Evolutionary conservation across 2,797 vertebrate genomes (phyloP).

Genomic region (Falco naumanni): DNA sequence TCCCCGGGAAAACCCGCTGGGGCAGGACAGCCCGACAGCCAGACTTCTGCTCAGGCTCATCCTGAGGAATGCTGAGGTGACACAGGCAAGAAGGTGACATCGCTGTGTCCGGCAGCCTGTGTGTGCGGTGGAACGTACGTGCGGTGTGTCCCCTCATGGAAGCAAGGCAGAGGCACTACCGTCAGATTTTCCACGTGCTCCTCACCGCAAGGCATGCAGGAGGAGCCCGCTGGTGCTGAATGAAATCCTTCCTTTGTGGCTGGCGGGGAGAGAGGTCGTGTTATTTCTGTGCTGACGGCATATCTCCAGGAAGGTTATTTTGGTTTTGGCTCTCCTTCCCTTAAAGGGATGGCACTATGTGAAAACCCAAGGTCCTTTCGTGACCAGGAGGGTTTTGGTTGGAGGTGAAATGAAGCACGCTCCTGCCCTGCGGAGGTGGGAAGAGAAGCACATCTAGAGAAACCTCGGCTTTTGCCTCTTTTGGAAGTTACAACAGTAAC

Average conservation of each 20-base stretch:
- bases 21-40: background rate
- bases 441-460: background rate
- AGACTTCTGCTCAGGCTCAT: background rate
- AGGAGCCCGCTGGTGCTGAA: background rate
- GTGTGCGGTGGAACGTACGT: background rate
- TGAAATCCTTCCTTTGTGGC: background rate
- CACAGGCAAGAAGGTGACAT: background rate
- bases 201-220: background rate
- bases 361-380: background rate
- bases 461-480: background rate
- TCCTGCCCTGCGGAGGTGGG: background rate
- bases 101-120: accelerated
- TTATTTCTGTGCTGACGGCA: background rate
- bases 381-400: background rate
- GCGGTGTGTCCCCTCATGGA: background rate
- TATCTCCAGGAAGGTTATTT: background rate
- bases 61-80: background rate
- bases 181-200: background rate
- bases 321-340: background rate
- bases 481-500: background rate
- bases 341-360: background rate
- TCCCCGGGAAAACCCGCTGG: background rate
- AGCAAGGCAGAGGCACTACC: background rate
- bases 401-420: background rate
- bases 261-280: background rate